Evolutionary conservation across 2,113 vertebrate species (phyloP).

Genomic region (Chiloscyllium plagiosum): DNA sequence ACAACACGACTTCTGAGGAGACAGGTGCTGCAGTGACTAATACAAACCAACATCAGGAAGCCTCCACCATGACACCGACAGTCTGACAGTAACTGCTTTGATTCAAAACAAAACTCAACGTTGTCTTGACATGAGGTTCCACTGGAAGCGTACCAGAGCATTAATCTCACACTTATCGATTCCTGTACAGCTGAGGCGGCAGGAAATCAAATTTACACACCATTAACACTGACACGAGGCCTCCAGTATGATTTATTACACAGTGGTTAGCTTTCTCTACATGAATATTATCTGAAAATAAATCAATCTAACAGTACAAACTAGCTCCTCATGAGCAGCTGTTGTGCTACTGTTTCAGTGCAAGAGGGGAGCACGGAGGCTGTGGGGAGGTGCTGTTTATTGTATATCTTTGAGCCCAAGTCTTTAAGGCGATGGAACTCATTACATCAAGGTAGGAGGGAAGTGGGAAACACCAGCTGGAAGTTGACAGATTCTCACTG

Average conservation of each 20-base stretch:
- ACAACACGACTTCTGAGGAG: neutral
- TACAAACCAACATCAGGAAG: neutral
- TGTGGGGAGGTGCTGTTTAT: too few relatives aligned
- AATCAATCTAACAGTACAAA: constrained; percentile 7
- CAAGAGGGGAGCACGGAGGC: too few relatives aligned
- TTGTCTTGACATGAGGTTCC: constrained; percentile 23
- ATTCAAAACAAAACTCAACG: constrained; percentile 29
- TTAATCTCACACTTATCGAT: constrained; percentile 38
- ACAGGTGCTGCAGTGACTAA: constrained; percentile 2
- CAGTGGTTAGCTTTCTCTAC: constrained; percentile 32
- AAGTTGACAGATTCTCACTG: too few relatives aligned
- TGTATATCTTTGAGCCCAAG: neutral
- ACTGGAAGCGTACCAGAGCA: constrained; percentile 20
- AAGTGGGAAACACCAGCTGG: neutral
- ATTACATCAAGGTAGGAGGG: neutral
- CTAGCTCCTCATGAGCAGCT: neutral
- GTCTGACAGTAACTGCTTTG: neutral
- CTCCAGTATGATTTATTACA: constrained; percentile 35
- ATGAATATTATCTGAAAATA: constrained; percentile 38
- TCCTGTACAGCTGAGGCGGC: constrained; percentile 26
- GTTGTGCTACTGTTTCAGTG: neutral
- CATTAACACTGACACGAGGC: constrained; percentile 36
- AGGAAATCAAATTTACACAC: constrained; percentile 38
- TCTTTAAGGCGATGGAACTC: neutral
- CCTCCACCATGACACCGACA: neutral